Evolutionary conservation across 2,888 invertebrate genomes (phyloP).

Genomic region (Meiosimyza decipiens): DNA sequence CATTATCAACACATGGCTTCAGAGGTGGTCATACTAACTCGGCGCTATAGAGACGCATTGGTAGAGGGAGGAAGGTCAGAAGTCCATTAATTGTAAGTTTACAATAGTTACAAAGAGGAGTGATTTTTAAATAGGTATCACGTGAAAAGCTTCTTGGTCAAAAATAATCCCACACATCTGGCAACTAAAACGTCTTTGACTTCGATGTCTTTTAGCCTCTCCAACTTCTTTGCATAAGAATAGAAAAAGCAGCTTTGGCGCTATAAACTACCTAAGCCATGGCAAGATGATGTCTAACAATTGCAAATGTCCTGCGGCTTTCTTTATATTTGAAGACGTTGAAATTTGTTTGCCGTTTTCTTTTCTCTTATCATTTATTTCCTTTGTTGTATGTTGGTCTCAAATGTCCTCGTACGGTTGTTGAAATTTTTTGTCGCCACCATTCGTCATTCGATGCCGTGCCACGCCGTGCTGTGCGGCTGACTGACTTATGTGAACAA

Average conservation of each 20-base stretch:
- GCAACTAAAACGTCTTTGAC: no score
- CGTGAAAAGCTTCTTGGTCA: no score
- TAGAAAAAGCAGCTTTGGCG: no score
- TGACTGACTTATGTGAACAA: conserved; percentile 1
- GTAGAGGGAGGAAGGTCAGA: no score
- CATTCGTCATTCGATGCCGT: conserved; percentile 19
- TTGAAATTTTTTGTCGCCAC: conserved; percentile 28
- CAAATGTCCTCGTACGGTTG: conserved; percentile 11
- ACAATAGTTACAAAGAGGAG: no score
- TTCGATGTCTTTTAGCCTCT: neutral
- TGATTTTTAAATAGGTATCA: no score
- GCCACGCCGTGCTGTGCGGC: conserved; percentile 1
- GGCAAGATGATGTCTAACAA: conserved; percentile 22
- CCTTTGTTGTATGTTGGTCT: neutral
- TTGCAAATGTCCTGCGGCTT: conserved; percentile 33
- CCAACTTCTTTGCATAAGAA: neutral
- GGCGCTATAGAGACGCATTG: no score
- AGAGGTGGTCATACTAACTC: no score
- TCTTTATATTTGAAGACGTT: conserved; percentile 19
- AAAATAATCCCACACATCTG: no score
- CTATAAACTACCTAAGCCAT: neutral
- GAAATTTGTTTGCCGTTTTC: conserved; percentile 6
- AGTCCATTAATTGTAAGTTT: no score
- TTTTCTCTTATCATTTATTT: neutral
- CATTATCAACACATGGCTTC: no score